Conservation (phyloP, 2,888 invertebrate species). For the Pemphredon lugubris region DNA sequence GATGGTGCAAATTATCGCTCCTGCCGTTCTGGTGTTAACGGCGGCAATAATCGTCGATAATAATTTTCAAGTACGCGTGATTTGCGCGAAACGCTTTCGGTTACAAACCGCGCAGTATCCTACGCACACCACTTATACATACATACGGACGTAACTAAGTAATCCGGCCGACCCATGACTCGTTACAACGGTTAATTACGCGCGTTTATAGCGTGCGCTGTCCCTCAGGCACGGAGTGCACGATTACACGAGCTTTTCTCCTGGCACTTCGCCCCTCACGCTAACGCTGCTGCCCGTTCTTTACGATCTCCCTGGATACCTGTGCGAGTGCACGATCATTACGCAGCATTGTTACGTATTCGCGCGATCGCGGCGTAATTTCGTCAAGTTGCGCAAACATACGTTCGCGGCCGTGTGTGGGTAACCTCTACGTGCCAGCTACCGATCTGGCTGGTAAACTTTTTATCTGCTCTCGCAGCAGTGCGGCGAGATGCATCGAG, state of each 20-base stretch:
- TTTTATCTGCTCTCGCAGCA: slow-evolving; percentile 48
- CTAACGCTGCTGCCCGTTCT: slow-evolving; percentile 10
- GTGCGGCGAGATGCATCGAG: slow-evolving; percentile 5
- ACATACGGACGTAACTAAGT: no score
- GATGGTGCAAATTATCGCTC: no score
- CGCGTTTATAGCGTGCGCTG: background rate
- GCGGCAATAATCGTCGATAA: no score
- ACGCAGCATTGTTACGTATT: slow-evolving; percentile 48
- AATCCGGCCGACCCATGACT: no score
- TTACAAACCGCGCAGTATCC: no score
- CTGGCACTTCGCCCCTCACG: slow-evolving; percentile 4
- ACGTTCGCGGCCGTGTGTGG: slow-evolving; percentile 25
- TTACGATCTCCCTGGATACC: slow-evolving; percentile 4
- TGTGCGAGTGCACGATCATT: slow-evolving; percentile 24
- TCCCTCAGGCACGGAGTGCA: background rate
- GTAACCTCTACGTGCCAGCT: slow-evolving; percentile 26
- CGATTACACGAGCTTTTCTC: slow-evolving; percentile 7
- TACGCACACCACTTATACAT: no score
- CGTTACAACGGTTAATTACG: no score
- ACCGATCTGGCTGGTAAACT: slow-evolving; percentile 28
- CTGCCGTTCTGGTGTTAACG: no score
- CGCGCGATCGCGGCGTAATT: slow-evolving; percentile 39
- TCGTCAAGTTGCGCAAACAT: slow-evolving; percentile 49
- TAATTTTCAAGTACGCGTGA: no score
- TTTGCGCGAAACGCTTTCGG: no score